Conservation (phyloP, 1,140 invertebrate species). For the Wiebesia pumilae region DNA sequence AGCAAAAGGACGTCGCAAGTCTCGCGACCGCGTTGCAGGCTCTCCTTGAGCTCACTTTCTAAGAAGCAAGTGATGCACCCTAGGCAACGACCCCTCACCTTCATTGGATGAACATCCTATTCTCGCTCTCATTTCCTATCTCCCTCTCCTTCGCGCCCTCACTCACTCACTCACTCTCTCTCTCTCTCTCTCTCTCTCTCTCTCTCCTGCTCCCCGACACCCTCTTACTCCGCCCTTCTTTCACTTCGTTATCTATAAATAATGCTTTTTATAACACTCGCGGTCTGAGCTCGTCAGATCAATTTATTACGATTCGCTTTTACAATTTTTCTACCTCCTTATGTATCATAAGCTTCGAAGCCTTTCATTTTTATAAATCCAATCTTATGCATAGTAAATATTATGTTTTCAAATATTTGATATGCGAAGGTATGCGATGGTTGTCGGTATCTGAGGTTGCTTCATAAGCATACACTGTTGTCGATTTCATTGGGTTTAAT, state of each 20-base stretch:
- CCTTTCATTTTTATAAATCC: no score
- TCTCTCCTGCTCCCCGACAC: not conserved
- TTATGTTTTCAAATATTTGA: no score
- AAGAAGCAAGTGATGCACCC: not conserved
- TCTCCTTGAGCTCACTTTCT: not conserved
- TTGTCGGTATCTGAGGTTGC: no score
- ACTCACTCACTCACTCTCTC: not conserved
- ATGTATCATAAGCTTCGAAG: not conserved
- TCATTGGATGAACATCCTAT: not conserved
- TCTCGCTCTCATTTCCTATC: not conserved
- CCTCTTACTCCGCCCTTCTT: not conserved
- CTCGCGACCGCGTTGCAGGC: not conserved
- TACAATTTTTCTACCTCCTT: not conserved
- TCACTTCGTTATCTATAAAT: conserved; percentile 25
- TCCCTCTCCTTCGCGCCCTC: not conserved
- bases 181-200: not conserved
- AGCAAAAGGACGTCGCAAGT: not conserved
- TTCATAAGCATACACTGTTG: no score
- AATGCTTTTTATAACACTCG: conserved; percentile 26
- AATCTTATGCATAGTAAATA: no score
- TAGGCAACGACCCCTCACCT: not conserved
- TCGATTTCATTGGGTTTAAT: no score
- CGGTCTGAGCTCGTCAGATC: not conserved
- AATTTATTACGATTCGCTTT: conserved; percentile 28
- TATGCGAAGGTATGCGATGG: no score